A percentile compares a stretch with the other conserved stretches of the same genome.
Conservation (phyloP, 2,797 vertebrate species). For the Acipenser transmontanus region DNA sequence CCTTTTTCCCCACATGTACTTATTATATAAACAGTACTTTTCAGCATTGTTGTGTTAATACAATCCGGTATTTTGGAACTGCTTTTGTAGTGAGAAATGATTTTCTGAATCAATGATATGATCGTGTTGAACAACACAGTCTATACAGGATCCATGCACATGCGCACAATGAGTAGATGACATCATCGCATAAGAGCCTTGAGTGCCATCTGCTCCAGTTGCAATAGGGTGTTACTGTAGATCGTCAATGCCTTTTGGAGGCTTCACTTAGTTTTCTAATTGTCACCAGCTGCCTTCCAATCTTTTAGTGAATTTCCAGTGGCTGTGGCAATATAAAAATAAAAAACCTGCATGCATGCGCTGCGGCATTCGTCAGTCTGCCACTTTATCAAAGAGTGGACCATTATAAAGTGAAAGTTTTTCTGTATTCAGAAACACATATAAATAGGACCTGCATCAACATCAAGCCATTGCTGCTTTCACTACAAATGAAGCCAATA, state of each 20-base stretch:
- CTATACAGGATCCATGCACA: too few species aligned
- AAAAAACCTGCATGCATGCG: conserved; percentile 45
- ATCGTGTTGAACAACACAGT: too few species aligned
- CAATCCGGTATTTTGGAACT: too few species aligned
- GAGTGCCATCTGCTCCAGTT: neutral
- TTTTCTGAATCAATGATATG: neutral
- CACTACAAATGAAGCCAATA: too few species aligned
- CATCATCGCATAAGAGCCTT: neutral
- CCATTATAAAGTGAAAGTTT: conserved; percentile 54
- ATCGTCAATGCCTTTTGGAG: conserved; percentile 1
- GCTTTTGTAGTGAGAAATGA: neutral
- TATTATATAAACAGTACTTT: too few species aligned
- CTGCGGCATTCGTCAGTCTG: conserved; percentile 20
- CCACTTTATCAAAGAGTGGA: conserved; percentile 21
- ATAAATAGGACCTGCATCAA: too few species aligned
- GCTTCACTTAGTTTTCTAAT: neutral
- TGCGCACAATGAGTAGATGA: neutral
- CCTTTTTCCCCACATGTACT: too few species aligned
- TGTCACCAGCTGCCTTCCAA: neutral
- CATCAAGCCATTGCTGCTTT: too few species aligned
- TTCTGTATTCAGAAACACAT: conserved; percentile 54
- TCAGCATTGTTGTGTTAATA: too few species aligned
- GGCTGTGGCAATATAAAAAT: conserved; percentile 30
- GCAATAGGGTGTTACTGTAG: too few species aligned
- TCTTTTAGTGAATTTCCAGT: conserved; percentile 31